phyloP scores from a whole-genome alignment of 2,113 vertebrate genomes.

The Ageneiosus marmoratus region DNA sequence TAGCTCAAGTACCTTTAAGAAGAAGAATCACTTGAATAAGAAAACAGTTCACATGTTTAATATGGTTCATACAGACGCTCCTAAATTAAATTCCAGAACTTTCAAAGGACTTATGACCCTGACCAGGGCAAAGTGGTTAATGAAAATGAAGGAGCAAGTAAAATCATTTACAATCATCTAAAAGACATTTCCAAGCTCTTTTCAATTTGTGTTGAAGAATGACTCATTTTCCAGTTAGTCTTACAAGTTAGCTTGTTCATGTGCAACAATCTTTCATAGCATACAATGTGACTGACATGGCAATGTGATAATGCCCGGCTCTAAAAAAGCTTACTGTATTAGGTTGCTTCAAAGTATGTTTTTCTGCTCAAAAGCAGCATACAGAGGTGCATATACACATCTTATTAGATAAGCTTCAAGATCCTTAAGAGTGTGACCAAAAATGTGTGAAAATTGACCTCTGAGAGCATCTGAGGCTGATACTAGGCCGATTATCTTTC shows the following conservation, averaged over 20 bases:
- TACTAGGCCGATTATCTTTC: too few relatives aligned
- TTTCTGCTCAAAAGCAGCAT: neutral
- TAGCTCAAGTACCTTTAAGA: slow-evolving; percentile 88
- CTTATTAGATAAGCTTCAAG: neutral
- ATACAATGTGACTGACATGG: neutral
- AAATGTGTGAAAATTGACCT: neutral
- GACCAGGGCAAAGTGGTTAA: neutral
- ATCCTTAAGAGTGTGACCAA: neutral
- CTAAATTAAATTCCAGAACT: neutral
- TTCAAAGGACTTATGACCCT: neutral
- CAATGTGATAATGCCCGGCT: neutral
- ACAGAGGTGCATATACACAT: neutral
- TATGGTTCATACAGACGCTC: neutral
- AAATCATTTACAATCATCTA: neutral
- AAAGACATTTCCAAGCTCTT: neutral
- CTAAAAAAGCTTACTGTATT: neutral
- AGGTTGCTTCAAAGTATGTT: neutral
- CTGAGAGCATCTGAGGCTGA: neutral
- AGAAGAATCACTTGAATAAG: slow-evolving; percentile 14
- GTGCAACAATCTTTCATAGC: neutral
- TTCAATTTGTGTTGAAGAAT: neutral
- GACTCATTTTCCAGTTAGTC: neutral
- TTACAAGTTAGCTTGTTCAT: neutral
- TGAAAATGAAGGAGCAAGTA: neutral
- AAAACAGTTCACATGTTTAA: neutral